Evolutionary conservation across 2,888 invertebrate species (phyloP), one percentile per base, ranked within the genome.

Genomic region (Chrysina gloriosa): DNA sequence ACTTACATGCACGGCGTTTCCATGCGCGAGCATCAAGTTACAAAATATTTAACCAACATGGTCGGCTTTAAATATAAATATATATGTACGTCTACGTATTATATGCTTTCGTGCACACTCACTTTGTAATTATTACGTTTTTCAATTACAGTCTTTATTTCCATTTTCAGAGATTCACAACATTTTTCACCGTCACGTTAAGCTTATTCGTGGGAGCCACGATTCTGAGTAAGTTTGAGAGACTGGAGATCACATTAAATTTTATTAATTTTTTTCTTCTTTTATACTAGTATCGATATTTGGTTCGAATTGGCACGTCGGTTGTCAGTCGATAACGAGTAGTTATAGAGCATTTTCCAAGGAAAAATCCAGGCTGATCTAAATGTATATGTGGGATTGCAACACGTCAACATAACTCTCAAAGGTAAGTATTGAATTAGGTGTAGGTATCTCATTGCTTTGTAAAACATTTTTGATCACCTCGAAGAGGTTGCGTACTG

Each of bases 301-400:
- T 84, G 96, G 96, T 63, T 96, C 96, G 48, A 91, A 92, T 78
- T 97, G 97, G 97, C 97, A 97, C 85, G 93, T 95, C 78, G 93
- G 95, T 34, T 86, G 88, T 72, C 90, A 94, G 19, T 89, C 90
- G 36, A 92, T 96, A 76, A 88, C 91, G 76, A 92, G 95, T 76
- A 91, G 94, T 67, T 97, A 96, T 87, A 90, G 93, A 78, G 95
- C 96, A 74, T 97, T 95, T 86, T 95, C 96, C 73, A 86, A 90
- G 74, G 95, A 96, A 82, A 92, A 80, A 86, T 98, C 73, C 89
- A 90, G 78, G 97, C 96, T 77, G 90, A 92, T 84, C 89, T 98
- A 74, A 96, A 96, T 34, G 93, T 97, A 68, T 92, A 93, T 82
- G 93, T 98, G 75, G 98, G 97, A 65, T 88, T 98, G 70, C 92